phyloP scores from a whole-genome alignment of 92 coral and sea anemone species.

The Porites divaricata region DNA sequence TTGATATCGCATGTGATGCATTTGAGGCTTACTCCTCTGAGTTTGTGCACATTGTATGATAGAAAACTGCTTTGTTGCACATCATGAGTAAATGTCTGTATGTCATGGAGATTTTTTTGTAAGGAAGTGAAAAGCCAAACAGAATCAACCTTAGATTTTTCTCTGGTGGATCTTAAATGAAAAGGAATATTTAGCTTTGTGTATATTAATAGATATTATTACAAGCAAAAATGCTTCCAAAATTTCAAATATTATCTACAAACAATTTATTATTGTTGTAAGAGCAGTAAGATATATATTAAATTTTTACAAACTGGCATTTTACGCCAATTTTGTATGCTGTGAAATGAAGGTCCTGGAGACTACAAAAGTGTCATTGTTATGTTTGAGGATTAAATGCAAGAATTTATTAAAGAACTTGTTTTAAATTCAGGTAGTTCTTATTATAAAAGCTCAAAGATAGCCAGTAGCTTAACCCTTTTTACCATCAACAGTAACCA shows the following conservation, averaged over 20 bases:
- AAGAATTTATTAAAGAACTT: background rate
- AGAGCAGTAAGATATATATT: background rate
- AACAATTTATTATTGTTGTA: conserved; percentile 6
- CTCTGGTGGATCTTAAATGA: background rate
- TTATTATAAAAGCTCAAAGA: too few relatives aligned
- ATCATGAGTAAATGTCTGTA: too few relatives aligned
- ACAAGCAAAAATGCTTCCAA: background rate
- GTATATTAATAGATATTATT: background rate
- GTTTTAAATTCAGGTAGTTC: background rate
- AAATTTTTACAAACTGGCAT: conserved; percentile 12
- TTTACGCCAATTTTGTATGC: conserved; percentile 23
- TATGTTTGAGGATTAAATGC: conserved; percentile 15
- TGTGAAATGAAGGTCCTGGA: background rate
- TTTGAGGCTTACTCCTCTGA: too few relatives aligned
- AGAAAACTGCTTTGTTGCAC: too few relatives aligned
- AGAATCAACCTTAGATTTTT: background rate
- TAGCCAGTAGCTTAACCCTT: too few relatives aligned
- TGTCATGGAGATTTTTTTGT: too few relatives aligned
- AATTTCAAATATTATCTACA: background rate
- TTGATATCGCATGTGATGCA: too few relatives aligned
- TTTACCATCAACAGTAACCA: too few relatives aligned
- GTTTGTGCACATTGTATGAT: too few relatives aligned
- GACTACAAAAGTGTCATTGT: background rate
- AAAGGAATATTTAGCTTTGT: background rate
- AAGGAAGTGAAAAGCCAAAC: too few relatives aligned